Evolutionary conservation across 2,113 vertebrate genomes (phyloP), one percentile per base, ranked within the genome.

Genomic region (Stigmatopora argus): DNA sequence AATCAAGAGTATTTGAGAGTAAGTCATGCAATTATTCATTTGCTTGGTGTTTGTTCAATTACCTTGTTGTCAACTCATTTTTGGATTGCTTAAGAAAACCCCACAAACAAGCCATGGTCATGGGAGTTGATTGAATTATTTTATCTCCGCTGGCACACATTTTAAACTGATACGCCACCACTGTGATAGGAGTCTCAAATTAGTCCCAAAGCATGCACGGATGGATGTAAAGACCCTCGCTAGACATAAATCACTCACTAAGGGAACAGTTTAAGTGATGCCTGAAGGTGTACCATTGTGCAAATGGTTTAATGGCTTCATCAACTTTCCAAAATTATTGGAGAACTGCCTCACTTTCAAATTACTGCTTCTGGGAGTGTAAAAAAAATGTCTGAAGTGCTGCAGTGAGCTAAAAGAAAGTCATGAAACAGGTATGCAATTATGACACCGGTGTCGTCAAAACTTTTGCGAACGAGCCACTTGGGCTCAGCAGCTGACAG

Each of bases 141-240:
- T 5, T 53, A 21, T 2, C 26, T 31, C 17, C 71, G 26, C 72
- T 72, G 47, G 81, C 64, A 3, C 68, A 81, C 0, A 18, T 13
- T 67, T 76, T 84, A 56, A 86, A 85, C 74, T 78, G 67, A 56
- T 74, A 66, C 71, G 82, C 72, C 60, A 83, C 63, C 5, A 75
- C 67, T 31, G 14, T 73, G 9, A 41, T 41, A 46, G 77, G 66
- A 11, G 63, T 63, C 77, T 85, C 75, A 78, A 85, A 53, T 31
- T 56, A 26, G 26, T 21, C 5, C 23, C 23, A 56, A 13, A 31
- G 23, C 53, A 56, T 56, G 13, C 53, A 56, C 15, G 26, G 23
- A 56, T 21, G 26, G 31, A 35, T 41, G 19, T 12, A 49, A 63
- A 38, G 35, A 44, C n/a, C 63, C 5, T 0, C 10, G 53, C 4